Evolutionary conservation across 1,140 invertebrate species (phyloP), one percentile per base, ranked within the genome.

Genomic region (Drosophila persimilis): DNA sequence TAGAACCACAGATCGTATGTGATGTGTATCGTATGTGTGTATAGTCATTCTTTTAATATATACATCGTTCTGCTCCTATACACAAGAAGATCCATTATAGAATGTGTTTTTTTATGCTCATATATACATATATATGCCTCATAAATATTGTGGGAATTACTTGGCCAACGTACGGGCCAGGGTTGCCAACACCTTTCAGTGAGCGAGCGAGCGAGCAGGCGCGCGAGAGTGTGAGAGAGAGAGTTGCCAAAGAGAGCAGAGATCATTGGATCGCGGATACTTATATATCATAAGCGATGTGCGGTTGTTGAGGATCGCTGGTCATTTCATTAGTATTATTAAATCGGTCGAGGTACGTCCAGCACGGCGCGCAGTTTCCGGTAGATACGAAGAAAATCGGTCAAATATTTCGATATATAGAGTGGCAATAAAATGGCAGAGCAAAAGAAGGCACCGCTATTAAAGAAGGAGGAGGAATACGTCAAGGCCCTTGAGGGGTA

Each of bases 401-500:
- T 52, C 6, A 35, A 44, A 44, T 48, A 20, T 20, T 2, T 20
- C 11, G 39, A 20, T 17, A 61, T 45, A 61, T 45, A 44, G 9
- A 59, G 47, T 74, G 41, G 53, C 24, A 52, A 48, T 7, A 70
- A 77, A 66, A 91, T 91, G 90, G 90, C 90, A 73, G 90, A 91
- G 60, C 90, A 91, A 65, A 91, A 91, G 73, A 91, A 91, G 80
- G 90, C 90, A 60, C 90, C 90, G 47, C 73, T 91, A 44, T 59
- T 91, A 59, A 91, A 59, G 51, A 90, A 90, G 67, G 90, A 91
- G 73, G 90, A 91, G 71, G 90, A 91, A 51, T 91, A 73, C 51
- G 81, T 90, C 43, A 91, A 91, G 80, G 90, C 89, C 51, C 62
- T 91, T 6, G 90, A 91, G 15, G 90, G 90, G 90, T 91, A 80